Conservation (phyloP, 2,797 vertebrate genomes). For the Gallinago solitaria region DNA sequence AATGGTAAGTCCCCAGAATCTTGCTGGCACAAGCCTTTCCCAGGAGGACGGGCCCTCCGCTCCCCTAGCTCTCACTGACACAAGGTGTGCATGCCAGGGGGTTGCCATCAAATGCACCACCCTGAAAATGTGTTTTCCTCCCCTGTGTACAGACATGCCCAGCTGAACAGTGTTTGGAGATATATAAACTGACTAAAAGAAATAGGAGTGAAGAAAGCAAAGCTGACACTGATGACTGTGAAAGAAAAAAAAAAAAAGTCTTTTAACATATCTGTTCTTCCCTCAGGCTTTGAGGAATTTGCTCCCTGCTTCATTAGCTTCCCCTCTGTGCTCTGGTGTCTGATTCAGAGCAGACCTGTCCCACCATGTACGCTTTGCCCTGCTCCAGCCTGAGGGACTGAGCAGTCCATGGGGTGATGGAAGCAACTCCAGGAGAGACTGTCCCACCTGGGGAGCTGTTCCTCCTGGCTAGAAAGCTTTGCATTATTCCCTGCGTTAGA, state of each 20-base stretch:
- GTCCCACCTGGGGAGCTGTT: background rate
- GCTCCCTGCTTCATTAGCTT: background rate
- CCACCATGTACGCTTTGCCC: background rate
- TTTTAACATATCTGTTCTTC: background rate
- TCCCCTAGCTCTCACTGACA: accelerated
- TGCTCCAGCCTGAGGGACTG: background rate
- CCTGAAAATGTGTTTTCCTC: background rate
- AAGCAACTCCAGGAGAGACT: background rate
- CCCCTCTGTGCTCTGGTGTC: accelerated
- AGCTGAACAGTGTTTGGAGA: background rate
- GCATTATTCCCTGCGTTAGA: background rate
- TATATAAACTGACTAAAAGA: background rate
- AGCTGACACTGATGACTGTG: background rate
- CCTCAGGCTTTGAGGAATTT: background rate
- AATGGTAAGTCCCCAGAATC: background rate
- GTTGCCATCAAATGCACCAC: background rate
- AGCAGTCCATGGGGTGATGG: background rate
- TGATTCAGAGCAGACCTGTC: background rate
- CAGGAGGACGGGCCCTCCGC: background rate
- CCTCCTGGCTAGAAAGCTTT: background rate
- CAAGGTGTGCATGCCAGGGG: accelerated
- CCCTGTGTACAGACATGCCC: background rate
- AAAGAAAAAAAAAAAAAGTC: background rate
- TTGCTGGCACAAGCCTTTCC: background rate
- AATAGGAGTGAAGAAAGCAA: background rate